Evolutionary conservation across 1,140 invertebrate species (phyloP).

Genomic region (Ridgeia piscesae): DNA sequence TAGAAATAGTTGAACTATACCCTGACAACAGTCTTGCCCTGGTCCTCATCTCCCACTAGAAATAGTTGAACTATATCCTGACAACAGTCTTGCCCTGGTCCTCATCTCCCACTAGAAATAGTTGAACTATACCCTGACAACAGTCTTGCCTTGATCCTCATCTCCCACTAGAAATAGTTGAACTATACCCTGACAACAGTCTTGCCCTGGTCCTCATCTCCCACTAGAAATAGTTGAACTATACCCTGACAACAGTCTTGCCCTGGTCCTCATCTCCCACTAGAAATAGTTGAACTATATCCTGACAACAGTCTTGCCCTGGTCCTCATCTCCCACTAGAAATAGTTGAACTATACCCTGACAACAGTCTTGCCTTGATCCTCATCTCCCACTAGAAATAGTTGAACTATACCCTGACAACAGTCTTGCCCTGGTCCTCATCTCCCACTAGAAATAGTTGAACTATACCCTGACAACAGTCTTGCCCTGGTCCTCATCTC

Average conservation of each 20-base stretch:
- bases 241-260: slow-evolving; percentile 17
- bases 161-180: slow-evolving; percentile 42
- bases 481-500: slow-evolving; percentile 37
- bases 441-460: slow-evolving; percentile 42
- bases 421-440: slow-evolving; percentile 26
- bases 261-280: slow-evolving; percentile 42
- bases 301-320: slow-evolving; percentile 21
- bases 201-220: slow-evolving; percentile 37
- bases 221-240: slow-evolving; percentile 33
- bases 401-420: not conserved
- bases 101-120: slow-evolving; percentile 41
- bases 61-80: not conserved
- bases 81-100: slow-evolving; percentile 26
- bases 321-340: slow-evolving; percentile 43
- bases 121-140: not conserved
- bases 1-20: not conserved
- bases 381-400: slow-evolving; percentile 41
- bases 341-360: not conserved
- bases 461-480: not conserved
- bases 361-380: slow-evolving; percentile 26
- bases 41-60: slow-evolving; percentile 43
- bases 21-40: slow-evolving; percentile 21
- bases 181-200: not conserved
- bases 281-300: not conserved
- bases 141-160: slow-evolving; percentile 26